Conservation (phyloP, 2,113 vertebrate genomes). For the Callorhinus ursinus region DNA sequence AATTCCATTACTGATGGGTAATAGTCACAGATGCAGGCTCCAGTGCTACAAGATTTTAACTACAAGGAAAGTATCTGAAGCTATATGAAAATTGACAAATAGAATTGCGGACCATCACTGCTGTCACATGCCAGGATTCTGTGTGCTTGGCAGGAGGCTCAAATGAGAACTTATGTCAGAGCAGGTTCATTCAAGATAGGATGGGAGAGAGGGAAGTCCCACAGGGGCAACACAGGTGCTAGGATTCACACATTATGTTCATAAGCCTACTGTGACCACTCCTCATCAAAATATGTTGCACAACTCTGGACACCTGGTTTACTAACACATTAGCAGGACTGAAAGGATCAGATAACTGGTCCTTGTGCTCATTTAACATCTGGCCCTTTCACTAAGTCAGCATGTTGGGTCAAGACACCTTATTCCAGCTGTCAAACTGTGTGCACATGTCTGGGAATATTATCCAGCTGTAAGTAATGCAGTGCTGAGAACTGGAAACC, state of each 20-base stretch:
- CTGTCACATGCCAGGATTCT: not conserved
- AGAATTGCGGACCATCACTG: not conserved
- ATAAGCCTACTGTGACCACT: not conserved
- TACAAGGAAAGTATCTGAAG: not conserved
- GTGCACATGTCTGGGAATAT: not conserved
- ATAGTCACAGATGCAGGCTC: not conserved
- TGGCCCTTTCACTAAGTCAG: not conserved
- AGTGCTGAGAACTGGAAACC: not conserved
- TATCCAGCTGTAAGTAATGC: not conserved
- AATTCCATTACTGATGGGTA: not conserved
- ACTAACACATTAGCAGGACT: not conserved
- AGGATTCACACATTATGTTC: not conserved
- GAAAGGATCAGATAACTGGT: not conserved
- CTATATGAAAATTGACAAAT: not conserved
- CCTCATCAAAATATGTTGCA: not conserved
- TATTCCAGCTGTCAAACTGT: slow-evolving; percentile 37
- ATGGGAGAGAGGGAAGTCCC: not conserved
- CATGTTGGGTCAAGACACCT: slow-evolving; percentile 21
- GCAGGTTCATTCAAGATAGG: not conserved
- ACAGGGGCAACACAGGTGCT: not conserved
- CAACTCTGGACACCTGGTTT: slow-evolving; percentile 23
- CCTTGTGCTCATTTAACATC: slow-evolving; percentile 4
- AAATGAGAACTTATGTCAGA: not conserved
- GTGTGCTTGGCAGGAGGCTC: not conserved
- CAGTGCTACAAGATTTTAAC: not conserved